phyloP scores from a whole-genome alignment of 2,888 invertebrate species.

The Oxyteleia sp. region DNA sequence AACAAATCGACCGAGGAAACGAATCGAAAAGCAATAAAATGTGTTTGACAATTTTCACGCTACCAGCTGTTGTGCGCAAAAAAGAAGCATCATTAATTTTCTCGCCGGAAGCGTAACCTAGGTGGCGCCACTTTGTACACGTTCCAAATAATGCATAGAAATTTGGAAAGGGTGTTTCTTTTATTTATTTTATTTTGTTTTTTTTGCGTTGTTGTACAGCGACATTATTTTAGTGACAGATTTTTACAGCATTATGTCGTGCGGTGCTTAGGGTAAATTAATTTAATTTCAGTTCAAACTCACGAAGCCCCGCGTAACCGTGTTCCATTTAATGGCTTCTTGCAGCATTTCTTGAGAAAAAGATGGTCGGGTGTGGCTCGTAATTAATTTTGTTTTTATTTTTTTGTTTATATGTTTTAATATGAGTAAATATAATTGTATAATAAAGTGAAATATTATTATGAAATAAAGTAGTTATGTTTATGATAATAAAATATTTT shows the following conservation, averaged over 20 bases:
- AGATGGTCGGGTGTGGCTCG: neutral
- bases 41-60: slow-evolving; percentile 12
- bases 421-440: too few species aligned
- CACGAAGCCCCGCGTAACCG: slow-evolving; percentile 42
- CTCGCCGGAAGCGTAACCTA: neutral
- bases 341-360: slow-evolving; percentile 18
- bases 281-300: slow-evolving; percentile 54
- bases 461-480: too few species aligned
- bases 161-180: too few species aligned
- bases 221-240: neutral
- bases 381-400: neutral
- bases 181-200: too few species aligned
- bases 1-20: slow-evolving; percentile 39
- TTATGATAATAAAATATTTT: too few species aligned
- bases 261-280: slow-evolving; percentile 20
- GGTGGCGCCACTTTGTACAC: slow-evolving; percentile 3
- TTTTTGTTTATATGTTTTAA: too few species aligned
- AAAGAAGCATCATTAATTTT: slow-evolving; percentile 6
- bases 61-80: neutral
- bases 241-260: neutral
- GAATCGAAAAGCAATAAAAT: slow-evolving; percentile 37
- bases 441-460: too few species aligned
- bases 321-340: slow-evolving; percentile 56
- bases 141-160: too few species aligned
- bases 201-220: neutral